Conservation (phyloP, 2,113 vertebrate species). For the Sylvia atricapilla region DNA sequence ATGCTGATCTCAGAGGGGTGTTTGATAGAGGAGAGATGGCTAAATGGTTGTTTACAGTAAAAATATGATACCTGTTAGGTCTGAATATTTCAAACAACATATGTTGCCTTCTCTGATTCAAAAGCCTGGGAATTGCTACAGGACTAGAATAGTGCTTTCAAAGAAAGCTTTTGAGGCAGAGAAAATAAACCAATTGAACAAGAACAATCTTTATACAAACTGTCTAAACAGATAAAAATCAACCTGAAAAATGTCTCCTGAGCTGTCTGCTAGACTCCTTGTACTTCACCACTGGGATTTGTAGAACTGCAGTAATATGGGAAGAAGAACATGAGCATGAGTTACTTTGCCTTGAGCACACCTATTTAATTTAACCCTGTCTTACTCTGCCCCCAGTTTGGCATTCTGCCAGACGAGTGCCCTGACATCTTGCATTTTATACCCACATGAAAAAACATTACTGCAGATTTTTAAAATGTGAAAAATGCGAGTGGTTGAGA, state of each 20-base stretch:
- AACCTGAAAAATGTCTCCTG: neutral
- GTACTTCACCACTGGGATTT: neutral
- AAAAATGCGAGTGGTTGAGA: neutral
- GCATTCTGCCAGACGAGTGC: neutral
- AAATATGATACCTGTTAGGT: neutral
- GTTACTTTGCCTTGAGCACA: neutral
- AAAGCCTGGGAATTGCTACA: neutral
- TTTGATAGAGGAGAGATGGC: neutral
- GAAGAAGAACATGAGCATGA: neutral
- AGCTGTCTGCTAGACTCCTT: neutral
- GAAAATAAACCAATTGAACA: neutral
- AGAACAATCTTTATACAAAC: neutral
- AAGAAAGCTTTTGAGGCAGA: neutral
- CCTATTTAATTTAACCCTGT: neutral
- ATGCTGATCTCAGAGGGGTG: neutral
- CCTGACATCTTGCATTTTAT: neutral
- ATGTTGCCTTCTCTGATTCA: neutral
- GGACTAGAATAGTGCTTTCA: neutral
- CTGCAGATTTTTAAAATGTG: neutral
- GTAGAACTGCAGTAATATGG: neutral
- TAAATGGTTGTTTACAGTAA: neutral
- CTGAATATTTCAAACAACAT: neutral
- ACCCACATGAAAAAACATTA: neutral
- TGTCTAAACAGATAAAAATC: neutral
- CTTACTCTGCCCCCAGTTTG: neutral